These are phyloP conservation scores for Phallusia fumigata DNA, from an alignment of 23 tunicate species.

Conservation along the genomic window DNA sequence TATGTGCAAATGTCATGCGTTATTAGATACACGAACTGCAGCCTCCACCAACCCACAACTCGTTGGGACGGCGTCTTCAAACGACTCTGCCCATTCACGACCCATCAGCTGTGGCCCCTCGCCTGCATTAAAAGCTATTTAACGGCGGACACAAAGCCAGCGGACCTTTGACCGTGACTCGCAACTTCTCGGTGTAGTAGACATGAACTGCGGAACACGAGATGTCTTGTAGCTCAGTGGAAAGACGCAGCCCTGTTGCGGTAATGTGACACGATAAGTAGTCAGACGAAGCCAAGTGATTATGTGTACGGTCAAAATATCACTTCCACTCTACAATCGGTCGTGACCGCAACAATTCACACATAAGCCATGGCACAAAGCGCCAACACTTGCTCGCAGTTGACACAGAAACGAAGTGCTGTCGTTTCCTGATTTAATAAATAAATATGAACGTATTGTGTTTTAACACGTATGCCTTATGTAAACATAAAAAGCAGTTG, in stretches of 20 bases:
- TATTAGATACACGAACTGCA: background rate
- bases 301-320: constrained; percentile 1
- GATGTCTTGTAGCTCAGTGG: background rate
- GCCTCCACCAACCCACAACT: background rate
- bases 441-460: too few species aligned
- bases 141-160: background rate
- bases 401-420: background rate
- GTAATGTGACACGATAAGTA: constrained; percentile 34
- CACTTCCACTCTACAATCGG: background rate
- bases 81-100: background rate
- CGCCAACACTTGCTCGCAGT: background rate
- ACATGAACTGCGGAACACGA: background rate
- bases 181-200: background rate
- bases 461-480: too few species aligned
- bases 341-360: background rate
- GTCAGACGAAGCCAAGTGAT: constrained; percentile 11
- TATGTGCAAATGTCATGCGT: background rate
- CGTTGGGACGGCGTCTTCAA: background rate
- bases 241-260: background rate
- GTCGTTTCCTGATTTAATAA: too few species aligned
- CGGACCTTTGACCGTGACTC: constrained; percentile 1
- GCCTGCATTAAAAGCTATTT: background rate
- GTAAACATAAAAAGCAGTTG: too few species aligned
- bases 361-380: background rate
- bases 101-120: background rate